Base-by-base conservation (phyloP, 2,888 invertebrate genomes). In the Ochropleura plecta region DNA sequence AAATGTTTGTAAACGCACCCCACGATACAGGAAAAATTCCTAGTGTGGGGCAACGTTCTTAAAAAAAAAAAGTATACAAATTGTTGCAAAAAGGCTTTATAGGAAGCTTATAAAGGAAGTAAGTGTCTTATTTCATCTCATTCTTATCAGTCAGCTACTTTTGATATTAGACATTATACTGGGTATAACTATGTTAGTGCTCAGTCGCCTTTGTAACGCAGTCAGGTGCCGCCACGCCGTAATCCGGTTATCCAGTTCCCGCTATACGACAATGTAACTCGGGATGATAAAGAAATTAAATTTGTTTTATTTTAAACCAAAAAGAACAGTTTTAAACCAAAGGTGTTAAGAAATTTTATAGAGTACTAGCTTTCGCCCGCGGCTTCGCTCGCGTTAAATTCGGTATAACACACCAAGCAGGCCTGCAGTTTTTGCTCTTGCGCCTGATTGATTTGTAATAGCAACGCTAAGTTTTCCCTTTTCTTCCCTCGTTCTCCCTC, bases 171-270 rank as follows among this genome's bases (percentile, higher is more conserved):
- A 30, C 1, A 60, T 42, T 60, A 42, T 18, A 65, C 75, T 67
- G 48, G 9, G 16, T 63, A 44, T 82, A 78, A 82, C 89, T 83
- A 74, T 86, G 89, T 92, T 92, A 88, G 78, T 83, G 86, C 40
- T 65, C 76, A 30, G 60, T 66, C 76, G 84, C 87, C 84, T 88
- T 89, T 90, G 88, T 90, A 90, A 88, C 83, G 79, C 81, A 89
- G 88, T 86, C 89, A 89, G 89, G 89, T 88, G 85, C 81, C 78
- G 73, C 83, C 73, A 72, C 78, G 73, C 83, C 73, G 73, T 92
- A 92, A 93, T 92, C 90, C 84, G 86, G 88, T 92, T 92, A 90
- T 83, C 84, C 80, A 76, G 57, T 40, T 66, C 64, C 20, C 18
- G 55, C 66, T 73, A 51, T 55, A 62, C 49, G 46, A 73, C 62